Conservation (phyloP, 1,140 invertebrate species). For the Lepidotrigona ventralis region DNA sequence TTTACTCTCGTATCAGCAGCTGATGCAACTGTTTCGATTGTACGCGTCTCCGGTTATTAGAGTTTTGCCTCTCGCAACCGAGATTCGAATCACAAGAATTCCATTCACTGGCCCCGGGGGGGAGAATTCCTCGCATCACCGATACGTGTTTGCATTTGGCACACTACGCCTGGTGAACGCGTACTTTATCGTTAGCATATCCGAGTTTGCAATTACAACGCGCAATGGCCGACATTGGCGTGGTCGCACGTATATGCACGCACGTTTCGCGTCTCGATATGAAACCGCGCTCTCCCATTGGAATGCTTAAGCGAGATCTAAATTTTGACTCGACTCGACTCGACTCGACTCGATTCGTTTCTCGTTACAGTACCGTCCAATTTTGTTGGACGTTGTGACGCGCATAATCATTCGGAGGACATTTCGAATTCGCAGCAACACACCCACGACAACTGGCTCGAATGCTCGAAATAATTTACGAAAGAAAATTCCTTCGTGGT, state of each 20-base stretch:
- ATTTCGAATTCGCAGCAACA: background rate
- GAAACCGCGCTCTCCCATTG: background rate
- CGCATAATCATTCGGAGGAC: background rate
- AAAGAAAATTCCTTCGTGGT: background rate
- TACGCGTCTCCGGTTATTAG: background rate
- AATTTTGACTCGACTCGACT: slow-evolving; percentile 23
- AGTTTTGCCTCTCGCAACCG: background rate
- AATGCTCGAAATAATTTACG: background rate
- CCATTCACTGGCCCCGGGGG: background rate
- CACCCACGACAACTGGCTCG: too few relatives aligned
- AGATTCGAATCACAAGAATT: slow-evolving; percentile 32
- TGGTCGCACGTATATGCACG: slow-evolving; percentile 9
- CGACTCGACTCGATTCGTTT: background rate
- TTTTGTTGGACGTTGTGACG: background rate
- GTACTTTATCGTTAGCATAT: slow-evolving; percentile 46
- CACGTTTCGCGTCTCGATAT: background rate
- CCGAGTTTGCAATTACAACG: slow-evolving; percentile 20
- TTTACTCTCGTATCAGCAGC: too few relatives aligned
- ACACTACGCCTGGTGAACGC: background rate
- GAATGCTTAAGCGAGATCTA: slow-evolving; percentile 39
- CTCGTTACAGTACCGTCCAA: background rate
- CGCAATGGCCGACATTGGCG: slow-evolving; percentile 20
- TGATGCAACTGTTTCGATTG: background rate
- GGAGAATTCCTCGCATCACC: slow-evolving; percentile 13
- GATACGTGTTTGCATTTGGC: slow-evolving; percentile 30